phyloP scores from a whole-genome alignment of 2,797 vertebrate genomes.

The Alcedo atthis region DNA sequence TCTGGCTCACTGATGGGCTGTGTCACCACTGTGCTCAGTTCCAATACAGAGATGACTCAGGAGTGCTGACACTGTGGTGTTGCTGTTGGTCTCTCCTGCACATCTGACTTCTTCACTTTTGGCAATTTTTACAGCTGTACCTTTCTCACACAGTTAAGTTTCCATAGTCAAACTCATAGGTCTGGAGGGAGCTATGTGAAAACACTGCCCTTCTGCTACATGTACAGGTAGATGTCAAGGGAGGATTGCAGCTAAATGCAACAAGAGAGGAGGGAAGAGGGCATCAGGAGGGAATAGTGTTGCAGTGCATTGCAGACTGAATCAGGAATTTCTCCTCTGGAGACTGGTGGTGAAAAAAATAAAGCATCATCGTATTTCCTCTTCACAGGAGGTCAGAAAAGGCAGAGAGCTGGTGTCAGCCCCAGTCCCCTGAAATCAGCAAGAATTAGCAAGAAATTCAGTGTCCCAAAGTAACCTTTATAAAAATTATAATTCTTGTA shows the following conservation, averaged over 20 bases:
- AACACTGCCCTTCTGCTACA: not conserved
- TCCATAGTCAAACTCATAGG: not conserved
- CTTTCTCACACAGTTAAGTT: not conserved
- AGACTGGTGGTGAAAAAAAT: not conserved
- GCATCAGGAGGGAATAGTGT: not conserved
- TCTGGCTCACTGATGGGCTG: not conserved
- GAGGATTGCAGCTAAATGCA: conserved; percentile 27
- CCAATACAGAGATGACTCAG: conserved; percentile 1
- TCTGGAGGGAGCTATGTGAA: not conserved
- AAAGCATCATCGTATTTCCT: conserved; percentile 35
- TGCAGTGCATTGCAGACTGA: not conserved
- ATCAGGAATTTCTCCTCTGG: not conserved
- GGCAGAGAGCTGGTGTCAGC: not conserved
- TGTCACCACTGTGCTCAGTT: not conserved
- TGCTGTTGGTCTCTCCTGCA: not conserved
- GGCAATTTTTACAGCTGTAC: not conserved
- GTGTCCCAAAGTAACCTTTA: not conserved
- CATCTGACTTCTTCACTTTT: not conserved
- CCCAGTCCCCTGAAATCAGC: not conserved
- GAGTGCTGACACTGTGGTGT: not conserved
- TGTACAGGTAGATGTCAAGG: not conserved
- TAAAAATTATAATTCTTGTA: not conserved
- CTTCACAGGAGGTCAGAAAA: conserved; percentile 7
- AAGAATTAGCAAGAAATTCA: conserved; percentile 24
- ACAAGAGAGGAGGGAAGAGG: not conserved